A percentile compares a stretch with the other conserved stretches of the same genome.
These are phyloP conservation scores for Epizoanthus illoricatus DNA, from an alignment of 92 coral and sea anemone genomes.

Conservation along the genomic window DNA sequence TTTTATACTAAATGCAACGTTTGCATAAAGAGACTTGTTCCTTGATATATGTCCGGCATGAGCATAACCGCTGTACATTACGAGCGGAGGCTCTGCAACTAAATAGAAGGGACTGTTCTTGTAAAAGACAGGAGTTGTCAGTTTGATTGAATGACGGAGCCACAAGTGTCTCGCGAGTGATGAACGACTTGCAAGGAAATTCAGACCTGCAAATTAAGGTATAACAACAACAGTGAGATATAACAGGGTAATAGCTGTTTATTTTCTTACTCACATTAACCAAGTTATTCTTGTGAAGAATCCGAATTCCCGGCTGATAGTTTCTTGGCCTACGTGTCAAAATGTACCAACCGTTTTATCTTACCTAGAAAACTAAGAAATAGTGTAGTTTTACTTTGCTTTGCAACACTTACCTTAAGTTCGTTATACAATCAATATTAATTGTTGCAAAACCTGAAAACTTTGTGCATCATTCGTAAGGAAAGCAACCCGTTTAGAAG, in stretches of 20 bases:
- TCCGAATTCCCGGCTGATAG: no score
- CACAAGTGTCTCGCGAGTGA: conserved; percentile 19
- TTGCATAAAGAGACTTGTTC: conserved; percentile 33
- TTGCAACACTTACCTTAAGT: no score
- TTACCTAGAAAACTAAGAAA: no score
- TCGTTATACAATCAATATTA: no score
- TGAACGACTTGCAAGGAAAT: conserved; percentile 29
- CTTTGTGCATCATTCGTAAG: no score
- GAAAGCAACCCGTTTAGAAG: no score
- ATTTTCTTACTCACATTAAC: not conserved
- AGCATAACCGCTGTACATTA: conserved; percentile 19
- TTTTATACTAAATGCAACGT: not conserved
- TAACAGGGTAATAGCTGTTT: not conserved
- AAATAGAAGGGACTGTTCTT: conserved; percentile 37
- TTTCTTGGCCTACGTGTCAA: no score
- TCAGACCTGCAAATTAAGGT: conserved; percentile 6
- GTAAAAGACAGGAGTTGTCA: conserved; percentile 23
- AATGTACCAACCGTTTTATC: no score
- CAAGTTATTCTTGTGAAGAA: no score
- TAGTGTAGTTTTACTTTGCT: no score
- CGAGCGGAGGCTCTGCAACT: conserved; percentile 28
- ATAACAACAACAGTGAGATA: not conserved
- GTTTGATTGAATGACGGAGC: conserved; percentile 33
- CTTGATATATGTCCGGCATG: conserved; percentile 27
- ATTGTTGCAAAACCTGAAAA: no score